phyloP scores from a whole-genome alignment of 2,888 invertebrate genomes.

The Pyrochroa serraticornis region DNA sequence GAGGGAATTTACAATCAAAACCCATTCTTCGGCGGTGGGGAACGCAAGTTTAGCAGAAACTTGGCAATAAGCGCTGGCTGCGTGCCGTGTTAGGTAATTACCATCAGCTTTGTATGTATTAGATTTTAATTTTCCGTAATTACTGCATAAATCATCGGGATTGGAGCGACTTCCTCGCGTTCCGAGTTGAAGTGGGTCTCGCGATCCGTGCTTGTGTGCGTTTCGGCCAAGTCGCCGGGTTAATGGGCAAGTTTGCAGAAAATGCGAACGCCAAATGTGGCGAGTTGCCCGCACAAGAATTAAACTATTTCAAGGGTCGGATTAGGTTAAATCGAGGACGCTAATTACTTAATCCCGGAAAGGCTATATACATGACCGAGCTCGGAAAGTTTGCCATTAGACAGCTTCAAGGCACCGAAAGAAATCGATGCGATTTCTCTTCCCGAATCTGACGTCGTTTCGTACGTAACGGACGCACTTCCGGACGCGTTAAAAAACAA shows the following conservation, averaged over 20 bases:
- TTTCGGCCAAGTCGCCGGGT: not conserved
- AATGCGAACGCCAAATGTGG: too few species aligned
- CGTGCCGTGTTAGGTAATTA: constrained; percentile 26
- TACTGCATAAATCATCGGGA: constrained; percentile 19
- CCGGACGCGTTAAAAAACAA: constrained; percentile 9
- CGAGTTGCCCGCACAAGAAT: constrained; percentile 10
- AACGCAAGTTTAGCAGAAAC: too few species aligned
- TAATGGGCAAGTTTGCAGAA: constrained; percentile 23
- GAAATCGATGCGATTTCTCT: constrained; percentile 20
- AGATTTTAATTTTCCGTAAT: constrained; percentile 25
- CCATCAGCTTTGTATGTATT: constrained; percentile 20
- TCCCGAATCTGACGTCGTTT: not conserved
- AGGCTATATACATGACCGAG: not conserved
- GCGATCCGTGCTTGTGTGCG: not conserved
- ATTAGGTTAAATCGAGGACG: constrained; percentile 11
- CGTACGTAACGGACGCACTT: too few species aligned
- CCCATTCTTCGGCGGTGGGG: too few species aligned
- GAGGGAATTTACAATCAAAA: too few species aligned
- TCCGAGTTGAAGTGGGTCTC: not conserved
- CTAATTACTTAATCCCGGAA: constrained; percentile 22
- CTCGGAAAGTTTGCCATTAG: constrained; percentile 6
- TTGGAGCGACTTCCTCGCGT: constrained; percentile 19
- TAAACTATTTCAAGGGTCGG: constrained; percentile 17
- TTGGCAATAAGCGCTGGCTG: constrained; percentile 3
- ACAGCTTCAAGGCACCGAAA: constrained; percentile 6